phyloP scores from a whole-genome alignment of 1,140 invertebrate species.

The Aphis craccivora region DNA sequence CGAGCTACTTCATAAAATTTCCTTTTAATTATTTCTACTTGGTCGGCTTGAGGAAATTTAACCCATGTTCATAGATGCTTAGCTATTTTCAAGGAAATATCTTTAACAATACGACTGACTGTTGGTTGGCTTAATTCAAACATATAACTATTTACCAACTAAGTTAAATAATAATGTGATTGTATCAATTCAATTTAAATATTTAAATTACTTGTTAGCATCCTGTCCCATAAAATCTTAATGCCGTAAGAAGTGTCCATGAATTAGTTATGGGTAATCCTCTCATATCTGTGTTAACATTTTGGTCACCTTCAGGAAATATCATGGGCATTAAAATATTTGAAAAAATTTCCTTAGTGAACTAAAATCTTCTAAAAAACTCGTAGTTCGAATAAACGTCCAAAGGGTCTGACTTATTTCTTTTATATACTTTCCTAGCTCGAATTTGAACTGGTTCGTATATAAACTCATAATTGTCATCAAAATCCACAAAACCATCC shows the following conservation, averaged over 20 bases:
- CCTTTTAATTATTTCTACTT: not conserved
- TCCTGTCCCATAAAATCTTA: not conserved
- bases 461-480: conserved; percentile 18
- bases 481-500: conserved; percentile 6
- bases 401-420: not conserved
- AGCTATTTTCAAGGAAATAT: not conserved
- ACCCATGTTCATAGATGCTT: not conserved
- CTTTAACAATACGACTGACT: not conserved
- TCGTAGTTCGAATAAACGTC: not conserved
- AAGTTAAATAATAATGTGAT: not conserved
- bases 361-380: not conserved
- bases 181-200: not conserved
- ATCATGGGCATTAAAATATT: conserved; percentile 3
- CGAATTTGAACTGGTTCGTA: not conserved
- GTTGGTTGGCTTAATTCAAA: not conserved
- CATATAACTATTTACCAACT: not conserved
- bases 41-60: not conserved
- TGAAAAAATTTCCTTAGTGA: conserved; percentile 20
- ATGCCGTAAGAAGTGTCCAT: not conserved
- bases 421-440: conserved; percentile 13
- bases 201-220: not conserved
- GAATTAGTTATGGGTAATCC: not conserved
- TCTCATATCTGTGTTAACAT: not conserved
- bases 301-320: not conserved
- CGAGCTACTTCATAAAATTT: not conserved